Percentiles rank a stretch among this genome's conserved stretches.
These are phyloP conservation scores for Odontocolon sp. DNA, from an alignment of 2,888 invertebrate genomes.

Conservation along the genomic window DNA sequence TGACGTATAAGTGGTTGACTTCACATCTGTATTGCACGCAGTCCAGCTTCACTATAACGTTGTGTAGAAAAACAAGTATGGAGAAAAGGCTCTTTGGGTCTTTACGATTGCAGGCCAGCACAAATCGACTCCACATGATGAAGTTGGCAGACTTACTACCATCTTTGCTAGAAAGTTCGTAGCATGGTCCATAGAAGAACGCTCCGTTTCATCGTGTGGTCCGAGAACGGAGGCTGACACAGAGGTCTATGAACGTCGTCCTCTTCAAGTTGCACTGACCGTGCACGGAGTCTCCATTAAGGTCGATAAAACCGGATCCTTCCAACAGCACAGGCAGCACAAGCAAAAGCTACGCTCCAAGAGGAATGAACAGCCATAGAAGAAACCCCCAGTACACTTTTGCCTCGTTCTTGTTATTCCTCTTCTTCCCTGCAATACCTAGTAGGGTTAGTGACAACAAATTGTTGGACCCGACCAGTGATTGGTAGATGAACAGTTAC, in stretches of 20 bases:
- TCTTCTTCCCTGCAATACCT: too few relatives aligned
- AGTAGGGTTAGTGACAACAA: too few relatives aligned
- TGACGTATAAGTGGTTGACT: slow-evolving; percentile 24
- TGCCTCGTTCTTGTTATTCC: neutral
- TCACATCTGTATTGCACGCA: too few relatives aligned
- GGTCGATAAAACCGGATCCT: slow-evolving; percentile 54
- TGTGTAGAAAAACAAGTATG: neutral
- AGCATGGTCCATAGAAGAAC: too few relatives aligned
- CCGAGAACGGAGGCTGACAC: too few relatives aligned
- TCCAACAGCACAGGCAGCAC: slow-evolving; percentile 3
- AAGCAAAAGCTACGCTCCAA: neutral
- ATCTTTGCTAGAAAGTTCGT: too few relatives aligned
- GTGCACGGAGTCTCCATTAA: slow-evolving; percentile 48
- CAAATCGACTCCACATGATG: neutral
- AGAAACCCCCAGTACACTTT: too few relatives aligned
- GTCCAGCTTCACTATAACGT: neutral
- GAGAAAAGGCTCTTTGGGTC: slow-evolving; percentile 5
- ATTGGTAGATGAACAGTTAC: too few relatives aligned
- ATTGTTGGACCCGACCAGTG: too few relatives aligned
- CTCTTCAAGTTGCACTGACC: slow-evolving; percentile 8
- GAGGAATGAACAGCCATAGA: neutral
- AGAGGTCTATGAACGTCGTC: neutral
- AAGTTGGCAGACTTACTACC: too few relatives aligned
- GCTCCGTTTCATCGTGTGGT: too few relatives aligned
- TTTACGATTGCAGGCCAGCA: neutral